These are phyloP conservation scores for Oegoconia quadripuncta DNA, from an alignment of 2,888 invertebrate species.

Conservation along the genomic window DNA sequence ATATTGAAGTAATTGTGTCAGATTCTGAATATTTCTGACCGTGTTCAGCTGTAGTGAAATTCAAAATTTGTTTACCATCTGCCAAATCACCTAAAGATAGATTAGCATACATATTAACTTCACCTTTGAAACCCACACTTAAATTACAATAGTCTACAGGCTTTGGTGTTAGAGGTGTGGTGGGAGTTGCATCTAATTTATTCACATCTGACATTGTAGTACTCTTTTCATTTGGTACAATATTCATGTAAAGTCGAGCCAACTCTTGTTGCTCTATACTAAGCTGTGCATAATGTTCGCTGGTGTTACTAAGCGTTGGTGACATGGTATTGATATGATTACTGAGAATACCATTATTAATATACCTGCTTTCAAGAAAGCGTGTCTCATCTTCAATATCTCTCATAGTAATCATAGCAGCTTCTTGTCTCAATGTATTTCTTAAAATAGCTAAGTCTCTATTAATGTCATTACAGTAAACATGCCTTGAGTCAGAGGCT, in stretches of 20 bases:
- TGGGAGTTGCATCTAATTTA: constrained; percentile 46
- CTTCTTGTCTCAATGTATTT: constrained; percentile 53
- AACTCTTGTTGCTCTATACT: constrained; percentile 60
- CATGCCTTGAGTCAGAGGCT: constrained; percentile 44
- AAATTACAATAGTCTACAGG: constrained; percentile 65
- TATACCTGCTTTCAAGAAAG: constrained; percentile 54
- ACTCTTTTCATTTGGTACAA: constrained; percentile 47
- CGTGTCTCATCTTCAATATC: constrained; percentile 65
- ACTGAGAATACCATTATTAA: constrained; percentile 40
- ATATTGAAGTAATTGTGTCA: constrained; percentile 63
- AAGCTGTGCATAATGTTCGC: constrained; percentile 71
- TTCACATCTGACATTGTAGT: constrained; percentile 28
- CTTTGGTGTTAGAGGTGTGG: constrained; percentile 60
- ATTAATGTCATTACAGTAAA: constrained; percentile 66
- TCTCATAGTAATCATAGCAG: constrained; percentile 53
- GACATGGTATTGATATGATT: constrained; percentile 43
- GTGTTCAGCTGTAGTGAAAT: constrained; percentile 39
- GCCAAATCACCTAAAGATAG: constrained; percentile 55
- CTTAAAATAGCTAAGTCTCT: constrained; percentile 66
- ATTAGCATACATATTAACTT: constrained; percentile 65
- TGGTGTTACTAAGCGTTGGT: constrained; percentile 64
- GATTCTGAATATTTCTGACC: constrained; percentile 63
- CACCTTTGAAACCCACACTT: constrained; percentile 44
- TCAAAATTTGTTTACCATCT: constrained; percentile 44
- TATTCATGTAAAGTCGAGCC: constrained; percentile 66